phyloP scores from a whole-genome alignment of 2,888 invertebrate genomes.

The Clunio marinus region DNA sequence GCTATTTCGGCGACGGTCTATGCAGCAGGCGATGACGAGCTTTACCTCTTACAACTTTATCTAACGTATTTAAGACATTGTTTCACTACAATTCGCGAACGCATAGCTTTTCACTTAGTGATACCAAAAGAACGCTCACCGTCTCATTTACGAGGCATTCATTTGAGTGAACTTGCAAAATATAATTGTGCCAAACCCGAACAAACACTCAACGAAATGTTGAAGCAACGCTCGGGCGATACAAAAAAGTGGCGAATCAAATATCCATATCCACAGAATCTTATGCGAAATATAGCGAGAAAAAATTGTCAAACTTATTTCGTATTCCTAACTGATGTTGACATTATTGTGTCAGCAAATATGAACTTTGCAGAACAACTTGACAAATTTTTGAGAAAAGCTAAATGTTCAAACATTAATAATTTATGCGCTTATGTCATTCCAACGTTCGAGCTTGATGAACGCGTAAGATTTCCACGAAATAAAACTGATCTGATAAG shows the following conservation, averaged over 20 bases:
- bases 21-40: slow-evolving; percentile 73
- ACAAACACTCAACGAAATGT: slow-evolving; percentile 57
- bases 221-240: slow-evolving; percentile 59
- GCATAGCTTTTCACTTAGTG: slow-evolving; percentile 71
- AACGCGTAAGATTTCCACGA: slow-evolving; percentile 71
- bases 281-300: slow-evolving; percentile 78
- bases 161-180: slow-evolving; percentile 46
- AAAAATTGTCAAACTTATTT: slow-evolving; percentile 77
- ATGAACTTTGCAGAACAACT: slow-evolving; percentile 65
- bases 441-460: slow-evolving; percentile 84
- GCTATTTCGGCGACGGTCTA: slow-evolving; percentile 77
- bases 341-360: slow-evolving; percentile 69
- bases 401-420: slow-evolving; percentile 55
- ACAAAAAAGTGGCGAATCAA: slow-evolving; percentile 69
- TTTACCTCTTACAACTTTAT: slow-evolving; percentile 67
- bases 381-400: slow-evolving; percentile 61
- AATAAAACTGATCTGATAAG: slow-evolving; percentile 74
- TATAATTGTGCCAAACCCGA: slow-evolving; percentile 67
- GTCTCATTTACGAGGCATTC: slow-evolving; percentile 42
- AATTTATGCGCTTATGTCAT: slow-evolving; percentile 77
- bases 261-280: slow-evolving; percentile 84
- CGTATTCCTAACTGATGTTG: slow-evolving; percentile 82
- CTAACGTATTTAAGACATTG: slow-evolving; percentile 72
- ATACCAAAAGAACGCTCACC: slow-evolving; percentile 60
- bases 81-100: slow-evolving; percentile 65